phyloP scores from a whole-genome alignment of 2,113 vertebrate species.

The Falco punctatus region DNA sequence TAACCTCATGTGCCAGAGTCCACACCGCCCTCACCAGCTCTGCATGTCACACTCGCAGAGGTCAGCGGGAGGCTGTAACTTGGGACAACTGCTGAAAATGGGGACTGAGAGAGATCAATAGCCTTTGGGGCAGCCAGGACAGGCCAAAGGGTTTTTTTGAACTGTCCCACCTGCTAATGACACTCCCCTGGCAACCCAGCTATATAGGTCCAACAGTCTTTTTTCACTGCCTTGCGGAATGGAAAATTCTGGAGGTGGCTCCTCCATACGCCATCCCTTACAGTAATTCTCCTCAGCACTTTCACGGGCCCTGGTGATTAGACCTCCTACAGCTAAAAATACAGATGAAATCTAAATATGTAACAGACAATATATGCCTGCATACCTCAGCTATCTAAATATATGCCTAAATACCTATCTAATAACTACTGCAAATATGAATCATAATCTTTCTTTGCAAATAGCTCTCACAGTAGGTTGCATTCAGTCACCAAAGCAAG shows the following conservation, averaged over 20 bases:
- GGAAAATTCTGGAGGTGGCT: slow-evolving; percentile 8
- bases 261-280: not conserved
- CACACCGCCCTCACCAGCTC: rapidly evolving
- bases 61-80: not conserved
- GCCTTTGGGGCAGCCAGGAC: not conserved
- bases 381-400: not conserved
- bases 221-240: not conserved
- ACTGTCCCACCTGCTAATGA: not conserved
- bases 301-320: not conserved
- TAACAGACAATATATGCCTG: not conserved
- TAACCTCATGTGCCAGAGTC: not conserved
- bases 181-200: not conserved
- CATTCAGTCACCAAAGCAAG: not conserved
- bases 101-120: not conserved
- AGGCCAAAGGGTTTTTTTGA: not conserved
- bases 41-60: rapidly evolving
- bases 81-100: not conserved
- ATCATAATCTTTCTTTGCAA: not conserved
- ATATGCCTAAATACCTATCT: not conserved
- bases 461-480: not conserved
- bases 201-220: not conserved
- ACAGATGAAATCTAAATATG: not conserved
- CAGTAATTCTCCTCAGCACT: not conserved
- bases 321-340: slow-evolving; percentile 31
- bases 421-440: not conserved